A percentile compares a stretch with the other conserved stretches of the same genome.
Conservation (phyloP, 2,113 vertebrate species). For the Cinclus mexicanus region DNA sequence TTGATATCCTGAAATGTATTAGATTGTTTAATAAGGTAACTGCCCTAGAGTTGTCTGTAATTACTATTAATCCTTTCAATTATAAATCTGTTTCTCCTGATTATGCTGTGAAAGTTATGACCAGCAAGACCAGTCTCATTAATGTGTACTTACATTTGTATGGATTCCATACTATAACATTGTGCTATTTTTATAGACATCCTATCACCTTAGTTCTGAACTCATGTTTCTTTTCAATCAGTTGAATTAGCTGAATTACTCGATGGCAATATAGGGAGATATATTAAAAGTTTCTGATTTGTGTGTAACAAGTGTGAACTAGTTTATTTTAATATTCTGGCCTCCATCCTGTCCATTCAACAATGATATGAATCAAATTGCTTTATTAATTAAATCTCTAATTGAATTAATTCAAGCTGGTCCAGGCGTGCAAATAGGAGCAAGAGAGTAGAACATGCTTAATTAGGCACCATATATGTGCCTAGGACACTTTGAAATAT, state of each 20-base stretch:
- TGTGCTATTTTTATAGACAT: neutral
- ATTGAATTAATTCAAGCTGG: neutral
- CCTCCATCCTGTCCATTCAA: neutral
- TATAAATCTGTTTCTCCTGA: neutral
- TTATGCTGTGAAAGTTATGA: neutral
- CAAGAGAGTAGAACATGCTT: neutral
- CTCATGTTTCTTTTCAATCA: neutral
- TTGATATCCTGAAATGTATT: neutral
- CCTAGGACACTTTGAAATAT: neutral
- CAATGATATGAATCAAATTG: neutral
- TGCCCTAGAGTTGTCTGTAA: neutral
- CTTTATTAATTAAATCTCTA: neutral
- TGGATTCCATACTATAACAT: neutral
- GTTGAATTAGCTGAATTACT: neutral
- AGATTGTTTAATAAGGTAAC: neutral
- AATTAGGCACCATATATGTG: accelerated
- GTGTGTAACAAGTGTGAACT: neutral
- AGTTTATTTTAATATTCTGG: neutral
- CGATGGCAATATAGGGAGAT: neutral
- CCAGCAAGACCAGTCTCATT: neutral
- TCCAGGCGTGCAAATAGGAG: neutral
- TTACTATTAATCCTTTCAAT: neutral
- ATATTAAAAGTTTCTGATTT: neutral
- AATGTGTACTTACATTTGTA: neutral
- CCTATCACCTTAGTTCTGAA: neutral